Conservation (phyloP, 2,797 vertebrate species). For the Cyclopterus lumpus region DNA sequence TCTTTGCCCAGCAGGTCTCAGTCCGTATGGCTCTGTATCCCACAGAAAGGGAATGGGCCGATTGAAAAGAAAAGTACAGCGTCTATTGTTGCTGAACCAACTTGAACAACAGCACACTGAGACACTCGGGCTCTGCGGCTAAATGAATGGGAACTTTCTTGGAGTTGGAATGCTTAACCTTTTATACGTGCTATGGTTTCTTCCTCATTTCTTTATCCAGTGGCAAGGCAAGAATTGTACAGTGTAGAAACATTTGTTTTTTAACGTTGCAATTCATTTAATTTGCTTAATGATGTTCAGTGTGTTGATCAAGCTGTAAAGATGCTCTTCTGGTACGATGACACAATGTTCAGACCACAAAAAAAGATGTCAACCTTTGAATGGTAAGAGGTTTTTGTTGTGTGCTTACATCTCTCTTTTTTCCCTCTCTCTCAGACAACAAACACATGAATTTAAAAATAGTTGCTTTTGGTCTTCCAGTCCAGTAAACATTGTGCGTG, state of each 20-base stretch:
- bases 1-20: conserved; percentile 67
- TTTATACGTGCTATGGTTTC: conserved; percentile 63
- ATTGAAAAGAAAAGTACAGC: conserved; percentile 66
- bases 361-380: conserved; percentile 13
- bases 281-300: neutral
- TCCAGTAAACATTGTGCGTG: conserved; percentile 52
- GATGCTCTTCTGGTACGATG: neutral
- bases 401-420: conserved; percentile 8
- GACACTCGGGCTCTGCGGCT: conserved; percentile 42
- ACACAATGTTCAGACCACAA: neutral
- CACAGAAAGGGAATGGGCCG: conserved; percentile 56
- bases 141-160: conserved; percentile 61
- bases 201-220: conserved; percentile 38
- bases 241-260: neutral
- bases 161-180: conserved; percentile 66
- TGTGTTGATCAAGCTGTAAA: neutral
- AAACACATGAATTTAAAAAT: conserved; percentile 64
- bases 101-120: conserved; percentile 73
- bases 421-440: conserved; percentile 27
- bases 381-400: neutral
- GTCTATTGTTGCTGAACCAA: conserved; percentile 63
- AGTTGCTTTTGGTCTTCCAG: conserved; percentile 64
- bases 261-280: neutral
- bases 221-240: neutral
- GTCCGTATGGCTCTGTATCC: conserved; percentile 50